phyloP scores from a whole-genome alignment of 1,140 invertebrate genomes.

The Brachionus plicatilis region DNA sequence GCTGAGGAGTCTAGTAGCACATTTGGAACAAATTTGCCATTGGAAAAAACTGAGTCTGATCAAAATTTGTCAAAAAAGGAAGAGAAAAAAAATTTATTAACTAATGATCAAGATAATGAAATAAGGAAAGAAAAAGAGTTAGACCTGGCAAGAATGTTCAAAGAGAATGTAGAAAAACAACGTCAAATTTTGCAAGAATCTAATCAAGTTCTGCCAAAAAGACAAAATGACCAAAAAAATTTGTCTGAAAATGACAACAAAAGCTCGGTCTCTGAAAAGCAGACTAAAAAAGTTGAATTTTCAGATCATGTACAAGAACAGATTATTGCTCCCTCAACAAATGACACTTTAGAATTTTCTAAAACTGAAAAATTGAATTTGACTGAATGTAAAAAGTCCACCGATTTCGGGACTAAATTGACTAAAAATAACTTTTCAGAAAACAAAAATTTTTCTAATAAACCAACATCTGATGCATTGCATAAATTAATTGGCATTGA shows the following conservation, averaged over 20 bases:
- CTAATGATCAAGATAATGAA: not conserved
- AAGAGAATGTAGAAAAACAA: not conserved
- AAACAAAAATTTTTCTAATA: not conserved
- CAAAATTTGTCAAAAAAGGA: not conserved
- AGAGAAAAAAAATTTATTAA: not conserved
- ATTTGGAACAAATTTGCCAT: not conserved
- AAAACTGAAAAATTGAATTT: not conserved
- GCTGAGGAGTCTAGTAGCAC: not conserved
- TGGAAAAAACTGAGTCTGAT: not conserved
- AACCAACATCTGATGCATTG: not conserved
- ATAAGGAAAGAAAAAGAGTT: not conserved
- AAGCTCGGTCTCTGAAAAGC: not conserved
- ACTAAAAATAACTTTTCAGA: not conserved
- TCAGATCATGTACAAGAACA: not conserved
- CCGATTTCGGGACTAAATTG: not conserved
- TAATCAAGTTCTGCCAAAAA: not conserved
- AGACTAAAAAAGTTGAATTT: not conserved
- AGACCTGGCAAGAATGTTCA: not conserved
- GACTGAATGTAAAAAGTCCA: not conserved
- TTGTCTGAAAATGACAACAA: not conserved
- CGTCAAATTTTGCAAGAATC: not conserved
- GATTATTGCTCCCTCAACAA: not conserved
- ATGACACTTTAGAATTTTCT: not conserved
- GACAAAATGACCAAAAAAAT: not conserved
- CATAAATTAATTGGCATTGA: not conserved